phyloP scores from a whole-genome alignment of 2,888 invertebrate genomes.

The Entomobrya multifasciata region DNA sequence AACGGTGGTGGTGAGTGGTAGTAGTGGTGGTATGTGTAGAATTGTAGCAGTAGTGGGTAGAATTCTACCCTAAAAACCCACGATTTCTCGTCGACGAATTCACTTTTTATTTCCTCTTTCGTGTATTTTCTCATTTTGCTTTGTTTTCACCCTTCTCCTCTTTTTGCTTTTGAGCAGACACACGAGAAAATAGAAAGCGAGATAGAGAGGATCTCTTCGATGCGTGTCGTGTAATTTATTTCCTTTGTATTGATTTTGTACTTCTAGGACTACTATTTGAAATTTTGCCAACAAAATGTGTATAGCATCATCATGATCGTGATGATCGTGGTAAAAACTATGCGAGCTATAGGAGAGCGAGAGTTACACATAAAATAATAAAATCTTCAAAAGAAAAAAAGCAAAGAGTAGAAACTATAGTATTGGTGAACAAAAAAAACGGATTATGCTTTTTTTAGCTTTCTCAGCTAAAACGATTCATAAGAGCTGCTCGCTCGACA shows the following conservation, averaged over 20 bases:
- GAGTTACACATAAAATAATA: not conserved
- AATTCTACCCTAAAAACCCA: not conserved
- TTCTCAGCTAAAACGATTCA: constrained; percentile 34
- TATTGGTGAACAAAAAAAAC: constrained; percentile 20
- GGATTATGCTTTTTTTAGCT: constrained; percentile 34
- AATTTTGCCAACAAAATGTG: constrained; percentile 67
- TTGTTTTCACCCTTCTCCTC: constrained; percentile 49
- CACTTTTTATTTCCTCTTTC: constrained; percentile 64
- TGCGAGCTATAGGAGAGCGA: constrained; percentile 18
- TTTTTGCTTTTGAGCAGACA: constrained; percentile 19
- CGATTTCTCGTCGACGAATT: not conserved
- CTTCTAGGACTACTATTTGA: constrained; percentile 55
- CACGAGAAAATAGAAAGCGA: not conserved
- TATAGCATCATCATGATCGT: constrained; percentile 4
- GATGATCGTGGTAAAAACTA: constrained; percentile 52
- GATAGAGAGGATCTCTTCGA: constrained; percentile 49
- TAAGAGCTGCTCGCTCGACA: constrained; percentile 9
- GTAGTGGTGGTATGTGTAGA: not conserved
- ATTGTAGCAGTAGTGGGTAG: not conserved
- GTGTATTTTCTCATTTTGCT: constrained; percentile 41
- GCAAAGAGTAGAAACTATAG: not conserved
- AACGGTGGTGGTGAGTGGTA: no score
- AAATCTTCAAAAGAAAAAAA: not conserved
- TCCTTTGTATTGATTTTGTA: constrained; percentile 74
- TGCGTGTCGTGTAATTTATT: constrained; percentile 71